A percentile compares a stretch with the other conserved stretches of the same genome.
These are phyloP conservation scores for Orchestia grillus DNA, from an alignment of 1,140 invertebrate species.

Conservation along the genomic window DNA sequence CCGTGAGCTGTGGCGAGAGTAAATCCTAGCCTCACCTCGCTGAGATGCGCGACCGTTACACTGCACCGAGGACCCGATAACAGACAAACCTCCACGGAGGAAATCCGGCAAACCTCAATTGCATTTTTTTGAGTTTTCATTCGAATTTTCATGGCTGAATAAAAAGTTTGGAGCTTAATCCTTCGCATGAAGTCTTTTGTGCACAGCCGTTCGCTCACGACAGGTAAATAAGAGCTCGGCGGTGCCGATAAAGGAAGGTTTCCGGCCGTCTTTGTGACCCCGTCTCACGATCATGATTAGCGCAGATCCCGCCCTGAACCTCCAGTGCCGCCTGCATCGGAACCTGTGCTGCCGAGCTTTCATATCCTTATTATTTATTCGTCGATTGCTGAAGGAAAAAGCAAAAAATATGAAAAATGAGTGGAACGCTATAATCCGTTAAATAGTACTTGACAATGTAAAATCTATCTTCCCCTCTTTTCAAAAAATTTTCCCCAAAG, in stretches of 20 bases:
- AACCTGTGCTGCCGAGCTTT: neutral
- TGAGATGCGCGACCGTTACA: conserved; percentile 3
- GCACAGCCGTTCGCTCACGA: neutral
- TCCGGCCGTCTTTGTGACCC: conserved; percentile 38
- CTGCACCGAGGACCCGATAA: neutral
- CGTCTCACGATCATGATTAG: conserved; percentile 39
- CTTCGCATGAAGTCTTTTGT: conserved; percentile 47
- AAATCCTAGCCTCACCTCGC: neutral
- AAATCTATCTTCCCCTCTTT: neutral
- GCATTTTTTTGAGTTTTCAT: conserved; percentile 1
- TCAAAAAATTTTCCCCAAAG: neutral
- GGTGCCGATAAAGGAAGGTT: neutral
- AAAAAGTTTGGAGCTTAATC: conserved; percentile 46
- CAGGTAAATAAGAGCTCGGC: conserved; percentile 44
- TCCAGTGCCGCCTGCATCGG: neutral
- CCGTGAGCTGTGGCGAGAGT: neutral
- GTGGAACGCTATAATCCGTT: neutral
- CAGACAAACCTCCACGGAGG: neutral
- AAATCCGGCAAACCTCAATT: conserved; percentile 10
- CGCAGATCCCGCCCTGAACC: neutral
- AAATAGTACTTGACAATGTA: neutral
- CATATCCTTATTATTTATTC: neutral
- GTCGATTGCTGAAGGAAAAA: neutral
- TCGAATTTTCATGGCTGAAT: conserved; percentile 39
- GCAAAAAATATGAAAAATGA: neutral